phyloP scores from a whole-genome alignment of 2,797 vertebrate species.

The Sebastiscus tertius region DNA sequence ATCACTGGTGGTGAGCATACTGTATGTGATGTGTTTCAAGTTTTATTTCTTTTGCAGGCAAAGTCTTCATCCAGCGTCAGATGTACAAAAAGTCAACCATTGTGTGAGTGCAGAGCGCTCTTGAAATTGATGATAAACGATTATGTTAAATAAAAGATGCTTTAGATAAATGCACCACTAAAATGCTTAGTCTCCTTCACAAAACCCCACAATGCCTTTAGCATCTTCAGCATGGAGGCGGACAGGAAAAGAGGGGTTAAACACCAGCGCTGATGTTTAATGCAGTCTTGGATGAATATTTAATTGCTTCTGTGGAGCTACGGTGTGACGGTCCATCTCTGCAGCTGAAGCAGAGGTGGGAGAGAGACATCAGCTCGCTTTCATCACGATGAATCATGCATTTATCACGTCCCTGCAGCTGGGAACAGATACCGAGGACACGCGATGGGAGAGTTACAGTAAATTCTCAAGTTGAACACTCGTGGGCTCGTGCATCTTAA shows the following conservation, averaged over 20 bases:
- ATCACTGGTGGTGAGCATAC: background rate
- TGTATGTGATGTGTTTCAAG: background rate
- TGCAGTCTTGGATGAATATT: conserved; percentile 61
- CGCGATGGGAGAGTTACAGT: background rate
- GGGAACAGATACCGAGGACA: conserved; percentile 1
- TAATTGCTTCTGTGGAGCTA: conserved; percentile 19
- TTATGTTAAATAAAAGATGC: background rate
- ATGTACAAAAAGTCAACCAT: background rate
- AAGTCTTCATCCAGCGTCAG: background rate
- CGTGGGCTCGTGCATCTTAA: background rate
- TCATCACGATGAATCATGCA: conserved; percentile 45
- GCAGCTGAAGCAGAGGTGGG: conserved; percentile 29
- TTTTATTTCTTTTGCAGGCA: background rate
- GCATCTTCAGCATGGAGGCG: background rate
- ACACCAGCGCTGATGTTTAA: conserved; percentile 8
- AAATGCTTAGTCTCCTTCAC: background rate
- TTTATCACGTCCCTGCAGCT: conserved; percentile 29
- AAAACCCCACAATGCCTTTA: background rate
- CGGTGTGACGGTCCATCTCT: conserved; percentile 25
- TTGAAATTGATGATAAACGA: background rate
- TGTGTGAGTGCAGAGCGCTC: background rate
- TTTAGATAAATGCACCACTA: background rate
- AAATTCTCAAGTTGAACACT: background rate
- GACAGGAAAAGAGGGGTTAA: conserved; percentile 14
- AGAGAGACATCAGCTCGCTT: conserved; percentile 28